phyloP scores from a whole-genome alignment of 2,888 invertebrate species.

The Spilarctia lutea region DNA sequence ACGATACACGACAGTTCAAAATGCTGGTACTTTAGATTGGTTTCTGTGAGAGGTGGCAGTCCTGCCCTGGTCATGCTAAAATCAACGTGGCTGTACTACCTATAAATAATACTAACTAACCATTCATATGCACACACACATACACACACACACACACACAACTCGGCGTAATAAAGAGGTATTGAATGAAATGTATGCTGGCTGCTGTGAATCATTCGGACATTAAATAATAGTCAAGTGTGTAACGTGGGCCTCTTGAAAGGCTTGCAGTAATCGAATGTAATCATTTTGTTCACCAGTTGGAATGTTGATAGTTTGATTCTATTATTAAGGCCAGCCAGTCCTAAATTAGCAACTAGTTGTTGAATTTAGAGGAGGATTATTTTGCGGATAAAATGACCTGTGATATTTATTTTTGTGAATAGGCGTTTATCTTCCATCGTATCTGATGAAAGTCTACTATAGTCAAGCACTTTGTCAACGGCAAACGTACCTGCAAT shows the following conservation, averaged over 20 bases:
- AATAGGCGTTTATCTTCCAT: not conserved
- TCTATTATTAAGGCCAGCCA: not conserved
- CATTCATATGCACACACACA: slow-evolving; percentile 5
- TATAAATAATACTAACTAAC: too few species aligned
- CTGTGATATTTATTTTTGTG: not conserved
- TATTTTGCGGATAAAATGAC: not conserved
- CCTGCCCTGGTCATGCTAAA: too few species aligned
- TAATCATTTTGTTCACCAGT: slow-evolving; percentile 4
- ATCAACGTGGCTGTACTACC: too few species aligned
- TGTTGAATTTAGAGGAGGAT: not conserved
- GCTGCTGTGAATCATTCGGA: slow-evolving; percentile 13
- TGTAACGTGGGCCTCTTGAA: slow-evolving; percentile 8
- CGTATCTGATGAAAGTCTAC: not conserved
- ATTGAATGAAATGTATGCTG: slow-evolving; percentile 14
- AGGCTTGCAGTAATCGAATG: slow-evolving; percentile 7
- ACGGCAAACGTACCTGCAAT: too few species aligned
- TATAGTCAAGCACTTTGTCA: too few species aligned
- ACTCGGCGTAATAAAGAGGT: slow-evolving; percentile 5
- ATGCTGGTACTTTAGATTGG: too few species aligned
- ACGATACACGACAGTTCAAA: too few species aligned
- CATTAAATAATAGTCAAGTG: slow-evolving; percentile 21
- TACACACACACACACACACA: slow-evolving; percentile 7
- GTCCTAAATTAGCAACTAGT: not conserved
- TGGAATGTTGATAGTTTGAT: slow-evolving; percentile 7
- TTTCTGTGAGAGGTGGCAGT: too few species aligned